phyloP scores from a whole-genome alignment of 2,888 invertebrate species.

The Sericinus montela region DNA sequence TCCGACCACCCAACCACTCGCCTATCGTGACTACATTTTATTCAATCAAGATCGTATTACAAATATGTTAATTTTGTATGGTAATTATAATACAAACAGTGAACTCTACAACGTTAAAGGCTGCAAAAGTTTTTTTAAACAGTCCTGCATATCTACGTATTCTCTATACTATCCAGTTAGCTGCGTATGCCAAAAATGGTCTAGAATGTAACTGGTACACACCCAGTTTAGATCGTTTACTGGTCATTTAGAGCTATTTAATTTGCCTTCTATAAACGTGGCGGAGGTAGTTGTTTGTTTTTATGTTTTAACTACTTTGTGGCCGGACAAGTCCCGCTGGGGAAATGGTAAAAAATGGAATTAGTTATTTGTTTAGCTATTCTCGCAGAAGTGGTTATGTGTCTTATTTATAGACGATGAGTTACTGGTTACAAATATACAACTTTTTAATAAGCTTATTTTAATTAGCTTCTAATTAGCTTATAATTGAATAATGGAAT shows the following conservation, averaged over 20 bases:
- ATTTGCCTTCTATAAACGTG: slow-evolving; percentile 18
- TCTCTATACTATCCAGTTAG: slow-evolving; percentile 2
- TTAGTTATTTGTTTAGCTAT: neutral
- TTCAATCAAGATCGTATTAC: no score
- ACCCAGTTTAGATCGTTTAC: slow-evolving; percentile 16
- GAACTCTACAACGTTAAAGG: neutral
- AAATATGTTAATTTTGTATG: no score
- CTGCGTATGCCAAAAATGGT: slow-evolving; percentile 12
- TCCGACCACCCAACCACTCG: no score
- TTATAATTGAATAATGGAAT: no score
- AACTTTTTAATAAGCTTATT: no score
- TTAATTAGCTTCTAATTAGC: no score
- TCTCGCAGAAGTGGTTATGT: neutral
- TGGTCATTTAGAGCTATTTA: slow-evolving; percentile 16
- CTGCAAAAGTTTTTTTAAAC: slow-evolving; percentile 8
- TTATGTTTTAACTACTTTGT: slow-evolving; percentile 10
- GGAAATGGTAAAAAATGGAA: slow-evolving; percentile 11
- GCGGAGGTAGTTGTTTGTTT: slow-evolving; percentile 7
- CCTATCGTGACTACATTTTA: no score
- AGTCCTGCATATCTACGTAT: neutral
- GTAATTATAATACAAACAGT: no score
- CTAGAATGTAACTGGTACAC: slow-evolving; percentile 8
- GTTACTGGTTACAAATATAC: no score
- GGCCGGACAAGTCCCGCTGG: slow-evolving; percentile 4
- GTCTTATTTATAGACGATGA: no score